Evolutionary conservation across 2,113 vertebrate species (phyloP).

Genomic region (Stercorarius parasiticus): DNA sequence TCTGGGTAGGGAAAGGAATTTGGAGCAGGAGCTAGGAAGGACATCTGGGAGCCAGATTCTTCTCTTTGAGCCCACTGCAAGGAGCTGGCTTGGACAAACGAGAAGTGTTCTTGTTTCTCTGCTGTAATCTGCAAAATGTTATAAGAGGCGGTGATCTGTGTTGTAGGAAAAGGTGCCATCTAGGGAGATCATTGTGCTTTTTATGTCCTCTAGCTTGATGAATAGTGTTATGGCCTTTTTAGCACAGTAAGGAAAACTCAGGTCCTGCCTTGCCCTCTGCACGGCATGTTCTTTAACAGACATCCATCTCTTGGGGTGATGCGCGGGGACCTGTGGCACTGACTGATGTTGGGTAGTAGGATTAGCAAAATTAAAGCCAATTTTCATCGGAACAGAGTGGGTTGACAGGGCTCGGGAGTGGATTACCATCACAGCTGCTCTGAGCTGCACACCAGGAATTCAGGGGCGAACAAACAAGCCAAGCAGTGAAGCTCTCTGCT

Average conservation of each 20-base stretch:
- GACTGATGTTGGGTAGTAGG: background rate
- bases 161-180: background rate
- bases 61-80: background rate
- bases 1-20: background rate
- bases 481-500: background rate
- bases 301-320: background rate
- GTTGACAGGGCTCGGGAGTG: background rate
- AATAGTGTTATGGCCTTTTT: background rate
- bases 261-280: background rate
- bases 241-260: background rate
- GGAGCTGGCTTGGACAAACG: background rate
- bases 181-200: background rate
- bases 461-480: background rate
- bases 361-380: background rate
- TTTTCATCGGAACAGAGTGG: background rate
- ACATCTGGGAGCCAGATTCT: slow-evolving; percentile 46
- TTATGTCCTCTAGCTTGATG: background rate
- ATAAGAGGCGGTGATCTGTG: background rate
- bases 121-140: background rate
- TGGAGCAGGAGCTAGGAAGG: background rate
- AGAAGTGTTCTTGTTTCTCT: background rate
- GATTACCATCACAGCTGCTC: slow-evolving; percentile 5
- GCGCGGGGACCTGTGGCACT: background rate
- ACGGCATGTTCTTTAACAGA: background rate
- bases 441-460: slow-evolving; percentile 21